Evolutionary conservation across 1,140 invertebrate genomes (phyloP).

Genomic region (Heterodera carotae): DNA sequence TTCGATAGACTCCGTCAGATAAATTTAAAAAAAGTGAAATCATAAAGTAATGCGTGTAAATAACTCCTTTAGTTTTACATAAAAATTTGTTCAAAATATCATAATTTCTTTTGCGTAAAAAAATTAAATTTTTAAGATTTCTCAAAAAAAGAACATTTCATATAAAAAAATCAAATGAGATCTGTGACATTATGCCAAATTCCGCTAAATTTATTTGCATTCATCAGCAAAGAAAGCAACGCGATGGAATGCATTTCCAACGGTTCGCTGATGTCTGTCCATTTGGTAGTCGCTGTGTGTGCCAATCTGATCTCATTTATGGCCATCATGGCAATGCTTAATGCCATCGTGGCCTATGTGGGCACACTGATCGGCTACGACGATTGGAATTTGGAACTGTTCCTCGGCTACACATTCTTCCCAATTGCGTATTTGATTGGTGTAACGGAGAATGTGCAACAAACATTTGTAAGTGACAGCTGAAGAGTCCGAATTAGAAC

Average conservation of each 20-base stretch:
- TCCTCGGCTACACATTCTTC: conserved; percentile 77
- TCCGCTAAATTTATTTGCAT: too few species aligned
- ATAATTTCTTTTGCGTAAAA: too few species aligned
- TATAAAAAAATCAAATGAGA: too few species aligned
- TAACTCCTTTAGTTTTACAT: too few species aligned
- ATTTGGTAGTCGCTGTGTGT: conserved; percentile 82
- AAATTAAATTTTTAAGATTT: too few species aligned
- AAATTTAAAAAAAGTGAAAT: too few species aligned
- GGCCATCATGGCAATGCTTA: conserved; percentile 79
- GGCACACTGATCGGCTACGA: conserved; percentile 74
- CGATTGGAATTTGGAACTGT: conserved; percentile 24
- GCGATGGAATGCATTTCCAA: conserved; percentile 65
- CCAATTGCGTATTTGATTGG: conserved; percentile 80
- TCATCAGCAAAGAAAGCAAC: conserved; percentile 29
- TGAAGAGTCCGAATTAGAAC: too few species aligned
- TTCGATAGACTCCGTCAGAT: too few species aligned
- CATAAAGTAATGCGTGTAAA: too few species aligned
- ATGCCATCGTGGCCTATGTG: conserved; percentile 78
- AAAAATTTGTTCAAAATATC: too few species aligned
- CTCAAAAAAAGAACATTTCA: too few species aligned
- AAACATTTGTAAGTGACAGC: conserved; percentile 5
- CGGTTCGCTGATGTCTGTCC: conserved; percentile 73
- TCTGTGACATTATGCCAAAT: too few species aligned
- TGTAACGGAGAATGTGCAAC: conserved; percentile 69
- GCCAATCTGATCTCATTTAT: conserved; percentile 89